Evolutionary conservation across 2,888 invertebrate genomes (phyloP).

Genomic region (Gari tellinella): DNA sequence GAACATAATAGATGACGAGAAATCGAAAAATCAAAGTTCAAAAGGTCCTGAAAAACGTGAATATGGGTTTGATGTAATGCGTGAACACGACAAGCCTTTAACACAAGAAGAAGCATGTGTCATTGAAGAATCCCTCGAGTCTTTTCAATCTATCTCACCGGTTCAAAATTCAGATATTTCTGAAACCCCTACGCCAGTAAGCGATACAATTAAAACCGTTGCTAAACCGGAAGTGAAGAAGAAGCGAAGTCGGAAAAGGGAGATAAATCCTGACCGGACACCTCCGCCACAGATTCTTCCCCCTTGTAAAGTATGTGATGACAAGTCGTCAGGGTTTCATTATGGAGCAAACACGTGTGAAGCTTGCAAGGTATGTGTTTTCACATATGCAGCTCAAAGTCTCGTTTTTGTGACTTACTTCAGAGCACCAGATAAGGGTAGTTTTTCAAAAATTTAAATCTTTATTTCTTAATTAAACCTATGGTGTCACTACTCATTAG

Average conservation of each 20-base stretch:
- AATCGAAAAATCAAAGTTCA: no score
- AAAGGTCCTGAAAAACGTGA: no score
- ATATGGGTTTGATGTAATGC: no score
- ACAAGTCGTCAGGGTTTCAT: conserved; percentile 65
- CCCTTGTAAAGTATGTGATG: conserved; percentile 66
- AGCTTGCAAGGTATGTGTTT: conserved; percentile 63
- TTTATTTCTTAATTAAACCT: no score
- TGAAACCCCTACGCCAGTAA: background rate
- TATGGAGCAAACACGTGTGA: conserved; percentile 71
- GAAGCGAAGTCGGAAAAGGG: conserved; percentile 27
- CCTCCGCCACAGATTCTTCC: conserved; percentile 51
- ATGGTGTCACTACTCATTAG: no score
- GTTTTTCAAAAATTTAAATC: no score
- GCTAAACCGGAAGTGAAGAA: conserved; percentile 6
- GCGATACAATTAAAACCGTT: background rate
- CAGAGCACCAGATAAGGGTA: no score
- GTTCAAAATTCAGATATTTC: background rate
- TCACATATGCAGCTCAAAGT: background rate
- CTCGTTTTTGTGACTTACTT: no score
- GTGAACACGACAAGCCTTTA: no score
- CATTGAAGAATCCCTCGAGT: background rate
- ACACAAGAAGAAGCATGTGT: background rate
- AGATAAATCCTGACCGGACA: conserved; percentile 32
- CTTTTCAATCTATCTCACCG: background rate
- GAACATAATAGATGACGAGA: no score